Base-by-base conservation (phyloP, 2,797 vertebrate species). In the Microcaecilia unicolor region DNA sequence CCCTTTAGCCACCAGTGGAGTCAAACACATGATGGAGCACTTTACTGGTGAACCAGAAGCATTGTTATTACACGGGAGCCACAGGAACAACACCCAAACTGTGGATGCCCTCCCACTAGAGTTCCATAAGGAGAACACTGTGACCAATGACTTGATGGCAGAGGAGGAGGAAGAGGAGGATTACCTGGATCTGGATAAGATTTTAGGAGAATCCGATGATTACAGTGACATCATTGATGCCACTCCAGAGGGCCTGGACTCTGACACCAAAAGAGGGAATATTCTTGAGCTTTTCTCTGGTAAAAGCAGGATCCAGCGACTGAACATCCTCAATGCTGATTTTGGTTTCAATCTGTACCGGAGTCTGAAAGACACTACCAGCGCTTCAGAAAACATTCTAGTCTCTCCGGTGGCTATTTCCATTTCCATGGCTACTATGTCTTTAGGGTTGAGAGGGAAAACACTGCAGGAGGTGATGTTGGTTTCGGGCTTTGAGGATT, bases 351-450 rank as follows among this genome's bases (percentile, higher is more conserved):
- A 83, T 35, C 89, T 99, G 14, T 98, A 97, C 37, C 80, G 91
- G 24, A 89, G 79, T 0, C 51, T 98, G 41, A 85, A 84, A 5
- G 89, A 93, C 11, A 60, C 69, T 2, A 65, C 76, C 17, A 81
- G 84, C 36, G 48, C 87, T 48, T 85, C 61, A 0, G 88, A 97
- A 28, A 99, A 99, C 27, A 84, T 99, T 41, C 77, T 99, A 48
- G 72, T 98, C 15, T 93, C 96, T 3, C 96, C 96, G 0, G 90
- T 89, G 6, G 93, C 95, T 15, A 92, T 99, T 58, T 98, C 96
- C 21, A 90, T 90, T 0, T 91, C 91, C 6, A 89, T 99, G 93
- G 91, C 85, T 15, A 97, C 97, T 91, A 76, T 98, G 61, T 89
- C 90, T 33, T 56, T 99, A 21, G 94, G 90, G 3, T 68, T 89